These are phyloP conservation scores for Phoebastria nigripes DNA, from an alignment of 2,797 vertebrate genomes.

Conservation along the genomic window DNA sequence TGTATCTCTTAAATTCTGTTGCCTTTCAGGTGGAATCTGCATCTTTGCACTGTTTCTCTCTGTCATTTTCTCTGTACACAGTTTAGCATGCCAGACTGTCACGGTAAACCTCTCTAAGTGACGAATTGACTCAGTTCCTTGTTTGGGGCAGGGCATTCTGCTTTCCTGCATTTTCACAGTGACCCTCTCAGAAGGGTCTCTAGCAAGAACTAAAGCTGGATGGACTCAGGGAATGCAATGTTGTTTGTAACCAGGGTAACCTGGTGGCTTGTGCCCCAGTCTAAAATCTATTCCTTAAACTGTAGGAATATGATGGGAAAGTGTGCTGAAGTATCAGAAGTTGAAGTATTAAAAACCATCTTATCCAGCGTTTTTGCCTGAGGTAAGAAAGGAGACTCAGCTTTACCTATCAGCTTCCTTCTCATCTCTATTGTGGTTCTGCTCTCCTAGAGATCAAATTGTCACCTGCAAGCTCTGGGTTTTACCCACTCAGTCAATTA, in stretches of 20 bases:
- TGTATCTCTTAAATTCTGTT: not conserved
- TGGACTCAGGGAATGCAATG: not conserved
- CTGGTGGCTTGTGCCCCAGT: not conserved
- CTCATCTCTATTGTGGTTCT: not conserved
- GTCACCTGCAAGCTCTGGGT: not conserved
- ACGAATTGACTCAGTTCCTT: not conserved
- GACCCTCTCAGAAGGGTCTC: not conserved
- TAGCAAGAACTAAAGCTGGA: not conserved
- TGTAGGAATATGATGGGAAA: not conserved
- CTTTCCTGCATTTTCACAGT: not conserved
- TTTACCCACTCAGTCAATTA: not conserved
- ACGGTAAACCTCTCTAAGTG: not conserved
- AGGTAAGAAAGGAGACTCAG: not conserved
- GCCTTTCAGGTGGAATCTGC: not conserved
- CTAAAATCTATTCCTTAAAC: not conserved
- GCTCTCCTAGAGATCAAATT: not conserved
- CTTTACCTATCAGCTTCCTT: not conserved
- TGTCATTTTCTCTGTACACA: not conserved
- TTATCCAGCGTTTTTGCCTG: not conserved
- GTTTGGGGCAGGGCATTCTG: not conserved
- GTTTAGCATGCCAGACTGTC: not conserved
- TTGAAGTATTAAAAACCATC: not conserved
- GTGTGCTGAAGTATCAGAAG: not conserved
- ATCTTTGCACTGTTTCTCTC: not conserved
- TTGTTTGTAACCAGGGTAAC: not conserved